Evolutionary conservation across 2,113 vertebrate genomes (phyloP), one percentile per base, ranked within the genome.

Genomic region (Bambusicola thoracicus): DNA sequence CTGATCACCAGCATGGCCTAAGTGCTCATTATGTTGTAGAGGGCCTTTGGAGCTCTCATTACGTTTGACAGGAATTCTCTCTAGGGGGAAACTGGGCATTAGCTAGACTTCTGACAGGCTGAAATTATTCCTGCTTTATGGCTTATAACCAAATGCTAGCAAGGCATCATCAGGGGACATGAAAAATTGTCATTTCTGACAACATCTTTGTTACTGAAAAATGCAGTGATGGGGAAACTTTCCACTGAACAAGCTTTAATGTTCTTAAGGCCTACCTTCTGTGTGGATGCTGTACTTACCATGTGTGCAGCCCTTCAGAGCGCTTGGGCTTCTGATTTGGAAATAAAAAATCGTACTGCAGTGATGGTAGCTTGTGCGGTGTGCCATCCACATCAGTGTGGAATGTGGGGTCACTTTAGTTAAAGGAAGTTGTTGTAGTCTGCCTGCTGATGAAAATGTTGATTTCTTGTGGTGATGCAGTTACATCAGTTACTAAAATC

Each of bases 21-120:
- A 98, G 97, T 98, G 98, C 98, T 98, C 98, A 97, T 98, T 98
- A 98, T 98, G 98, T 98, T 98, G 98, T 98, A 98, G 98, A 97
- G 92, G 98, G 97, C 97, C 98, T 97, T 98, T 97, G 98, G 97
- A 98, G 98, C 97, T 97, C 98, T 98, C 97, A 98, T 98, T 98
- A 98, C 94, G 34, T 98, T 98, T 98, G 98, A 98, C 98, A 98
- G 98, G 97, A 98, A 97, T 97, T 98, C 98, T 98, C 98, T 98
- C 98, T 97, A 94, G 98, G 97, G 98, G 97, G 80, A 98, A 98
- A 98, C 97, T 98, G 98, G 98, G 98, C 98, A 98, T 98, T 98
- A 98, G 97, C 88, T 93, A 97, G 97, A 97, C 97, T 98, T 96
- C 97, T 98, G 97, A 98, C 98, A 98, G 98, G 97, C 98, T 98